Evolutionary conservation across 2,113 vertebrate genomes (phyloP).

Genomic region (Astur gentilis): DNA sequence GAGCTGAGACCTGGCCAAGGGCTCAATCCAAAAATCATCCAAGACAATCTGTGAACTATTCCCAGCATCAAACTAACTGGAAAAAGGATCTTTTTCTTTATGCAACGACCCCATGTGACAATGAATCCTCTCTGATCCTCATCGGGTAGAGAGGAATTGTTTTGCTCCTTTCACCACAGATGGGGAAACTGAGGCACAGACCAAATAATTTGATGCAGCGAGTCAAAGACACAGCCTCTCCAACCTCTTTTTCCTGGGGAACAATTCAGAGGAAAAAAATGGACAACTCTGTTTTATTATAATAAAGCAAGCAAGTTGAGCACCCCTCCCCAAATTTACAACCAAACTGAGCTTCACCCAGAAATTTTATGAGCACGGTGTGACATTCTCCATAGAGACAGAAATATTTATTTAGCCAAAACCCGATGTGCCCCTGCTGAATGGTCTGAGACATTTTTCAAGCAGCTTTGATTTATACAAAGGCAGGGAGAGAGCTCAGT

Average conservation of each 20-base stretch:
- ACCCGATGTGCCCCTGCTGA: accelerated
- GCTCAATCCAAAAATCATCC: not conserved
- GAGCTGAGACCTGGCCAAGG: not conserved
- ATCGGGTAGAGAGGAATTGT: accelerated
- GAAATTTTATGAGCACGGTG: not conserved
- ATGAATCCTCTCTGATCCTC: not conserved
- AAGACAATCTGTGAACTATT: not conserved
- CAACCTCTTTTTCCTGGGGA: not conserved
- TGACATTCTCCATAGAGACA: not conserved
- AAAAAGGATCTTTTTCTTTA: not conserved
- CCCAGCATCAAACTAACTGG: not conserved
- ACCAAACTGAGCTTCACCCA: not conserved
- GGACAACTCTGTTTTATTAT: not conserved
- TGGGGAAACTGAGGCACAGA: not conserved
- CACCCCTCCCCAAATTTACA: too few relatives aligned
- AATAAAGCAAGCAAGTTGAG: not conserved
- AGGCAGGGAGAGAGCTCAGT: not conserved
- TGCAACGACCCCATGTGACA: not conserved
- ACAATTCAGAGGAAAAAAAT: not conserved
- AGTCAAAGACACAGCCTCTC: not conserved
- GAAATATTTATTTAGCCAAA: not conserved
- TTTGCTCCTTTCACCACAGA: not conserved
- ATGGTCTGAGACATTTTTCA: not conserved
- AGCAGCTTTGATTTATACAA: not conserved
- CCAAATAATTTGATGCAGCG: accelerated